These are phyloP conservation scores for Crematogaster levior DNA, from an alignment of 2,888 invertebrate species.

Conservation along the genomic window DNA sequence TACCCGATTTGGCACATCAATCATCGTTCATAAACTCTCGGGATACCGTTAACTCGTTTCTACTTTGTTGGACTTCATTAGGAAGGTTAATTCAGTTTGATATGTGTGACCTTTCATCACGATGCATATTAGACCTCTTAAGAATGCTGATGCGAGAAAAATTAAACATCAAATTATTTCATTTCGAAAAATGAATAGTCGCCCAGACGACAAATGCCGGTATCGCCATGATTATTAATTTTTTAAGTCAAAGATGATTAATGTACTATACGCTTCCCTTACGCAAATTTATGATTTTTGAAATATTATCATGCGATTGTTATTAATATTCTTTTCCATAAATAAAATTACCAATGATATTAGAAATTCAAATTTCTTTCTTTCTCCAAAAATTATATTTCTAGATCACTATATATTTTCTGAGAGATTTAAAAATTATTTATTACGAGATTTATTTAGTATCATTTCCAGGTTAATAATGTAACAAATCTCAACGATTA, in stretches of 20 bases:
- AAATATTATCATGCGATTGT: background rate
- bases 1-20: constrained; percentile 43
- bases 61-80: constrained; percentile 52
- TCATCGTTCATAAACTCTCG: constrained; percentile 36
- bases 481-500: constrained; percentile 15
- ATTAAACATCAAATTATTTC: constrained; percentile 27
- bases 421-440: background rate
- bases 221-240: background rate
- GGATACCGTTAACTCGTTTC: constrained; percentile 46
- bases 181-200: constrained; percentile 4
- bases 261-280: background rate
- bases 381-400: background rate
- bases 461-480: background rate
- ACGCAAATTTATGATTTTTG: background rate
- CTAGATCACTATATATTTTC: background rate
- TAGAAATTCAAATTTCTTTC: background rate
- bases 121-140: constrained; percentile 22
- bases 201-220: background rate
- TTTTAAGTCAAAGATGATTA: background rate
- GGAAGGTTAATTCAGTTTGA: constrained; percentile 46
- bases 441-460: background rate
- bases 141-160: background rate
- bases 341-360: constrained; percentile 5
- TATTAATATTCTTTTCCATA: background rate
- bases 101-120: constrained; percentile 39